A percentile compares a stretch with the other conserved stretches of the same genome.
phyloP scores from a whole-genome alignment of 2,888 invertebrate genomes.

The Luffia ferchaultella region DNA sequence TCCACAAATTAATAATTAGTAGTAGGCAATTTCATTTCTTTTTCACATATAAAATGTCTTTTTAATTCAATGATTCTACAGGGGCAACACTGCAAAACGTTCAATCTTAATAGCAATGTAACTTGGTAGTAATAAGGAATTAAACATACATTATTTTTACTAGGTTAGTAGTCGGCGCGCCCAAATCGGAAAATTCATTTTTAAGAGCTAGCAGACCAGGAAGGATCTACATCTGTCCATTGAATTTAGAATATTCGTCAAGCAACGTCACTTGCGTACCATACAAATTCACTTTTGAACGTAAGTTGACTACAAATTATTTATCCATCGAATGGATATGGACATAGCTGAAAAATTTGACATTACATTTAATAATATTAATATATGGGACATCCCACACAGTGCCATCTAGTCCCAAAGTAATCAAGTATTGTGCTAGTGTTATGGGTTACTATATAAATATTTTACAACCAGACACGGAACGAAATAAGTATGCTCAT shows the following conservation, averaged over 20 bases:
- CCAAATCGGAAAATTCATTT: neutral
- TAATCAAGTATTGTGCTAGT: neutral
- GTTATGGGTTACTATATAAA: neutral
- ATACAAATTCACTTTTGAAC: neutral
- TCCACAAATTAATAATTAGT: too few relatives aligned
- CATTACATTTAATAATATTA: neutral
- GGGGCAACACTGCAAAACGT: too few relatives aligned
- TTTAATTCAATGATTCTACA: too few relatives aligned
- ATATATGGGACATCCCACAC: neutral
- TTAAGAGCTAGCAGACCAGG: neutral
- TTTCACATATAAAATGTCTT: too few relatives aligned
- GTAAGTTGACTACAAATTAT: constrained; percentile 16
- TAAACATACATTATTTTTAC: neutral
- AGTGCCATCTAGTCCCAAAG: neutral
- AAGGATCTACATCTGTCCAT: neutral
- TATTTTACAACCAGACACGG: neutral
- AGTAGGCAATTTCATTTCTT: too few relatives aligned
- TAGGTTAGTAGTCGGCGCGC: neutral
- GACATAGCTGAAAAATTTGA: constrained; percentile 59
- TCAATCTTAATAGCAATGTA: too few relatives aligned
- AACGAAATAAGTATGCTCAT: neutral
- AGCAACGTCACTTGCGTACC: neutral
- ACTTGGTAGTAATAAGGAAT: too few relatives aligned
- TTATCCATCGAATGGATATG: constrained; percentile 71
- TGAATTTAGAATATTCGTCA: neutral